phyloP scores from a whole-genome alignment of 1,140 invertebrate genomes.

The Pseudobourletiella spinata region DNA sequence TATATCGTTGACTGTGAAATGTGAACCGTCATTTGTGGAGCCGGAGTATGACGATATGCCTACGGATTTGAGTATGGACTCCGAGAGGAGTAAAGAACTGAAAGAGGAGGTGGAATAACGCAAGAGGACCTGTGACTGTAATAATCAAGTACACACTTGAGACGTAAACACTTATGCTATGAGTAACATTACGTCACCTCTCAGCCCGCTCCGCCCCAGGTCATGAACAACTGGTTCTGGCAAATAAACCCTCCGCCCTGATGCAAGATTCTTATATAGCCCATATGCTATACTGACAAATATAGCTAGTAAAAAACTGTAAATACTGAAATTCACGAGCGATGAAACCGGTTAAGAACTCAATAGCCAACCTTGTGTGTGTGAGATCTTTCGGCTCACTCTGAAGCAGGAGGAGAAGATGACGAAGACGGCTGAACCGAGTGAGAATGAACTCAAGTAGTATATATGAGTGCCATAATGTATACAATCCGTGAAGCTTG shows the following conservation, averaged over 20 bases:
- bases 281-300: not conserved
- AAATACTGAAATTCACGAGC: not conserved
- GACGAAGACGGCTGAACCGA: slow-evolving; percentile 4
- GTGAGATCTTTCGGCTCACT: slow-evolving; percentile 3
- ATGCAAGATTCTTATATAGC: not conserved
- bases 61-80: slow-evolving; percentile 40
- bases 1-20: slow-evolving; percentile 32
- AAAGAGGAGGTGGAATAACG: slow-evolving; percentile 14
- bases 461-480: slow-evolving; percentile 8
- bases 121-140: not conserved
- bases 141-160: not conserved
- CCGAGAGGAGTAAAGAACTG: slow-evolving; percentile 21
- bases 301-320: slow-evolving; percentile 8
- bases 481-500: slow-evolving; percentile 7
- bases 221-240: slow-evolving; percentile 11
- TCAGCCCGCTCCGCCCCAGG: slow-evolving; percentile 1
- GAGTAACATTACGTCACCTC: not conserved
- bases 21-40: slow-evolving; percentile 25
- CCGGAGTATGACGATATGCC: slow-evolving; percentile 38
- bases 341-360: slow-evolving; percentile 5
- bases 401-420: too few relatives aligned
- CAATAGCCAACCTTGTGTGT: not conserved
- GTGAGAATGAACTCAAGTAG: slow-evolving; percentile 8
- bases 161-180: not conserved
- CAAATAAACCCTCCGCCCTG: not conserved